Evolutionary conservation across 2,113 vertebrate genomes (phyloP), one percentile per base, ranked within the genome.

Genomic region (Myrmecobius fasciatus): DNA sequence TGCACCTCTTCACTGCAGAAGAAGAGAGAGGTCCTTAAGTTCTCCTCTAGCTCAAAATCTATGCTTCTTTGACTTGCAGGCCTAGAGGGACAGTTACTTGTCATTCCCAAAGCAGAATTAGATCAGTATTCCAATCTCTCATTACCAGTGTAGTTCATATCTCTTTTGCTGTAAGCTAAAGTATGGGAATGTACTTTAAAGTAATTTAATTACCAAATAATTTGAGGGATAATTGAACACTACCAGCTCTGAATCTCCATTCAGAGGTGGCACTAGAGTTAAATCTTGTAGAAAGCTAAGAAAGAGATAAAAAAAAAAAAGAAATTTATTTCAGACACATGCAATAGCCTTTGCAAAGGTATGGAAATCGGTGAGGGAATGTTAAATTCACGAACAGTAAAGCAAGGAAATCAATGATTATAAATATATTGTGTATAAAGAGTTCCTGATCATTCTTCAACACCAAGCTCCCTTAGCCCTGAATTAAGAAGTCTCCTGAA

Each of bases 11-110:
- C 99, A 0, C 99, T 99, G 92, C 99, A 99, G 96, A 99, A 99
- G 98, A 99, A 98, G 95, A 99, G 97, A 90, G 99, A 99, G n/a
- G 99, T 99, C 98, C 99, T 98, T 95, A 99, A 99, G 98, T 99
- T 99, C 0, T 26, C 20, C 8, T 43, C n/a, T 8, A 83, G n/a
- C 17, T 83, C 67, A 83, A 43, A 83, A 83, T 83, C 31, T 5
- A n/a, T 43, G n/a, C 3, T 75, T 26, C 31, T n/a, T n/a, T 75
- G 14, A 75, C 3, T n/a, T 36, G 1, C 31, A n/a, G 31, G 36
- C 60, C 60, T 36, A n/a, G 14, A 75, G 36, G 0, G 6, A 20
- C 24, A 83, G 67, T 43, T 36, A 43, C 20, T 83, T 83, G 36
- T 43, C 20, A 83, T 83, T 7, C n/a, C 2, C n/a, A 43, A 6